A percentile compares a stretch with the other conserved stretches of the same genome.
Conservation (phyloP, 2,888 invertebrate species). For the Nemotelus pantherinus region DNA sequence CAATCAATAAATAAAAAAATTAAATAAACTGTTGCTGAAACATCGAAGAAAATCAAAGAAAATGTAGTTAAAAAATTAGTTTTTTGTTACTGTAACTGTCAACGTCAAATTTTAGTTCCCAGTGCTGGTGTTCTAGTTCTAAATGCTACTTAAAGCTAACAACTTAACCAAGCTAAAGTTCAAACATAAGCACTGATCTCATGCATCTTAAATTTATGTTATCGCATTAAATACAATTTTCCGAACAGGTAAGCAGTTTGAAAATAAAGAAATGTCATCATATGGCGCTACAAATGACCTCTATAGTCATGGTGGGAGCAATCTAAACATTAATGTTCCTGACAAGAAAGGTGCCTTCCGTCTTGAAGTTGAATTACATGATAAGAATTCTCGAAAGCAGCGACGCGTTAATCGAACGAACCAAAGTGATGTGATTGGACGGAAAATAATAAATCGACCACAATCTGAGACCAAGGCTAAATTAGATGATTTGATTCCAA, state of each 20-base stretch:
- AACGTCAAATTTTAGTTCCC: too few species aligned
- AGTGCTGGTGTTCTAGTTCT: too few species aligned
- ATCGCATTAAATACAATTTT: slow-evolving; percentile 22
- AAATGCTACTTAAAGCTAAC: too few species aligned
- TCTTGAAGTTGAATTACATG: slow-evolving; percentile 66
- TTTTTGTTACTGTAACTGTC: too few species aligned
- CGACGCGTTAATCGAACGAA: slow-evolving; percentile 64
- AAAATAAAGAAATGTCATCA: slow-evolving; percentile 47
- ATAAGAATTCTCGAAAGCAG: slow-evolving; percentile 64
- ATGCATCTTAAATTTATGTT: too few species aligned
- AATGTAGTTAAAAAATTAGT: too few species aligned
- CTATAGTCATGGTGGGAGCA: slow-evolving; percentile 56
- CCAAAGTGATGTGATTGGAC: slow-evolving; percentile 53
- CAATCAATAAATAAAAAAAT: too few species aligned
- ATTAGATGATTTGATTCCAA: slow-evolving; percentile 70
- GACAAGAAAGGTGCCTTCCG: slow-evolving; percentile 64
- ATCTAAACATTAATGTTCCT: slow-evolving; percentile 65
- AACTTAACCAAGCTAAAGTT: too few species aligned
- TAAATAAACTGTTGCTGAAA: too few species aligned
- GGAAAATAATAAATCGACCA: slow-evolving; percentile 59
- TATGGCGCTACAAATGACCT: slow-evolving; percentile 49
- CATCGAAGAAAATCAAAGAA: too few species aligned
- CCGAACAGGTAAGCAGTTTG: slow-evolving; percentile 41
- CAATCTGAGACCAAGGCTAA: slow-evolving; percentile 59
- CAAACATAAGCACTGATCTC: too few species aligned